Conservation (phyloP, 2,797 vertebrate species). For the Numenius phaeopus region DNA sequence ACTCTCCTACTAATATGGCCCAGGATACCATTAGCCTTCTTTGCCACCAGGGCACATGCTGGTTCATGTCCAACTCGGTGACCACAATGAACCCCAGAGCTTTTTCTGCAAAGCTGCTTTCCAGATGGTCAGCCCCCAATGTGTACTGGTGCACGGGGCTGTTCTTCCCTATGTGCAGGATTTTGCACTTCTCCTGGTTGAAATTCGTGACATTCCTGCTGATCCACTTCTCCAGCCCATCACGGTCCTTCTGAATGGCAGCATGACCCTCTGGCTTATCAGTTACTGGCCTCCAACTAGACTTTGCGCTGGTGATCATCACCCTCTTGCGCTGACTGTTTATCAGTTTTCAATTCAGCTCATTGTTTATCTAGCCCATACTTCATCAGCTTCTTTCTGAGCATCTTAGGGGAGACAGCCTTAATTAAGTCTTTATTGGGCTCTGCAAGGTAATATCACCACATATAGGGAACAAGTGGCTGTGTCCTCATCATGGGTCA, state of each 20-base stretch:
- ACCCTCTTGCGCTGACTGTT: neutral
- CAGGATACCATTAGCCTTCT: neutral
- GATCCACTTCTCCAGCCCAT: neutral
- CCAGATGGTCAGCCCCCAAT: neutral
- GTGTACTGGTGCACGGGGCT: neutral
- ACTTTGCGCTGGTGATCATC: neutral
- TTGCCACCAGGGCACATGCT: neutral
- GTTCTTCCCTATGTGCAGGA: neutral
- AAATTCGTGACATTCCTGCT: neutral
- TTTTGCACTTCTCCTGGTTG: neutral
- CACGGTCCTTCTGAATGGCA: neutral
- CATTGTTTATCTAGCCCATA: neutral
- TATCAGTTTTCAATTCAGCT: neutral
- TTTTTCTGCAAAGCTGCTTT: neutral
- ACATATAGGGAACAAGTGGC: accelerated
- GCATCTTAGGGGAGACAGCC: neutral
- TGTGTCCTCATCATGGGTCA: accelerated
- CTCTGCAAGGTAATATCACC: neutral
- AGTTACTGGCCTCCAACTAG: neutral
- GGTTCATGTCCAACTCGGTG: neutral
- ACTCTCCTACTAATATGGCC: neutral
- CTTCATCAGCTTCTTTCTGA: neutral
- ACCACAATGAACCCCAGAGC: neutral
- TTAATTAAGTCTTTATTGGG: neutral
- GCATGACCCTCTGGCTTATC: too few relatives aligned